Conservation (phyloP, 2,113 vertebrate species). For the Pagrus major region DNA sequence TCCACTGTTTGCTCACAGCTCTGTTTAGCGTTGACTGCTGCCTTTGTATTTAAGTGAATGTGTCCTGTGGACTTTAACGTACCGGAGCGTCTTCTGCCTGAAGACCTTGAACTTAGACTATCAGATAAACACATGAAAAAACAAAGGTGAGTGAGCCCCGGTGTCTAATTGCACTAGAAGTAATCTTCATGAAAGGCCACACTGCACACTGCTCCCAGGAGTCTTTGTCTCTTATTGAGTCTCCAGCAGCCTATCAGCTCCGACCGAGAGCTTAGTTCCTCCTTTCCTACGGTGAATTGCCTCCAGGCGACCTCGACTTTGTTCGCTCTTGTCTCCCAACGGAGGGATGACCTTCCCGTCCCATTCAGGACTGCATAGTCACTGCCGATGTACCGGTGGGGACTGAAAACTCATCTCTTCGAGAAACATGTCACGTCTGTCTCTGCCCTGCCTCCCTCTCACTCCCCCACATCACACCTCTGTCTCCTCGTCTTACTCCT, state of each 20-base stretch:
- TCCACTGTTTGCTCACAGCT: background rate
- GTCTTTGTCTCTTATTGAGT: constrained; percentile 32
- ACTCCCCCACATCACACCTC: constrained; percentile 42
- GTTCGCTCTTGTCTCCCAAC: constrained; percentile 45
- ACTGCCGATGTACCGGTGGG: constrained; percentile 20
- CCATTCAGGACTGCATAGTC: constrained; percentile 55
- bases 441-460: constrained; percentile 5
- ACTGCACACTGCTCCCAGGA: constrained; percentile 29
- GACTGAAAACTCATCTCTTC: constrained; percentile 54
- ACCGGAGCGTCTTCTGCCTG: background rate
- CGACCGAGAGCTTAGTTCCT: constrained; percentile 33
- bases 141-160: constrained; percentile 23
- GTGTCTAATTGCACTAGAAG: constrained; percentile 40
- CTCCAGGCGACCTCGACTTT: constrained; percentile 44
- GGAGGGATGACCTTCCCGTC: constrained; percentile 66
- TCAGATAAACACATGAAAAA: constrained; percentile 29
- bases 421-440: constrained; percentile 58
- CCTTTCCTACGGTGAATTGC: constrained; percentile 49
- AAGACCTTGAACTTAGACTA: constrained; percentile 39
- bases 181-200: constrained; percentile 57
- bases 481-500: background rate
- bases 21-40: background rate
- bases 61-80: background rate
- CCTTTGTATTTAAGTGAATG: background rate
- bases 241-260: constrained; percentile 53